Evolutionary conservation across 2,888 invertebrate species (phyloP).

Genomic region (Xestia xanthographa): DNA sequence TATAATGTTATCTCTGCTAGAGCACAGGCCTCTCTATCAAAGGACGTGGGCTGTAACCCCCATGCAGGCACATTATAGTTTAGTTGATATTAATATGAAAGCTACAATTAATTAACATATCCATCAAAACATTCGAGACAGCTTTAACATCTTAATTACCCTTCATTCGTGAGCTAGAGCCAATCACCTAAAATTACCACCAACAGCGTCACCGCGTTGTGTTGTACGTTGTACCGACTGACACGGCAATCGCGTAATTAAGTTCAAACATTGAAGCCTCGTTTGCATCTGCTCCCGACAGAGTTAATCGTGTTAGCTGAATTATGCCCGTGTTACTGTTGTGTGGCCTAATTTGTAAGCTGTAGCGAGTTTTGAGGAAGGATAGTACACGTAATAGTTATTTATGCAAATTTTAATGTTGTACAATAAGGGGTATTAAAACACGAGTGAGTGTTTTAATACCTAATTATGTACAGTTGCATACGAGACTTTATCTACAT

Average conservation of each 20-base stretch:
- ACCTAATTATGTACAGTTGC: too few relatives aligned
- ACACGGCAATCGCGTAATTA: constrained; percentile 73
- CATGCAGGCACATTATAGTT: not conserved
- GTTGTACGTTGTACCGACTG: constrained; percentile 47
- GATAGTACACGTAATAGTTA: not conserved
- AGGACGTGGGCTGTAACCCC: not conserved
- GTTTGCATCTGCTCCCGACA: constrained; percentile 72
- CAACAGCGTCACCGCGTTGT: constrained; percentile 23
- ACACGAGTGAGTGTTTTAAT: too few relatives aligned
- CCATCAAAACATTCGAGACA: not conserved
- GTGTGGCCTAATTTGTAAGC: constrained; percentile 29
- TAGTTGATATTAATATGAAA: not conserved
- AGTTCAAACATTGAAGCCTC: constrained; percentile 75
- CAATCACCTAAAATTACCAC: constrained; percentile 53
- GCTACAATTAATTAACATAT: not conserved
- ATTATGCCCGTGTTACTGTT: constrained; percentile 62
- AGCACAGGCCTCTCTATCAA: too few relatives aligned
- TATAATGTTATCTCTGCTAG: not conserved
- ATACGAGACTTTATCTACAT: too few relatives aligned
- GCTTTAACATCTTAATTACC: constrained; percentile 23
- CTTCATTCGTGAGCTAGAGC: constrained; percentile 10
- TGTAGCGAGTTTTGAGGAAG: constrained; percentile 1
- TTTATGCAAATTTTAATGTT: too few relatives aligned
- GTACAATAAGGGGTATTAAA: too few relatives aligned
- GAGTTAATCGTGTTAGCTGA: constrained; percentile 72